Conservation (phyloP, 2,797 vertebrate species). For the Amphiprion clarkii region DNA sequence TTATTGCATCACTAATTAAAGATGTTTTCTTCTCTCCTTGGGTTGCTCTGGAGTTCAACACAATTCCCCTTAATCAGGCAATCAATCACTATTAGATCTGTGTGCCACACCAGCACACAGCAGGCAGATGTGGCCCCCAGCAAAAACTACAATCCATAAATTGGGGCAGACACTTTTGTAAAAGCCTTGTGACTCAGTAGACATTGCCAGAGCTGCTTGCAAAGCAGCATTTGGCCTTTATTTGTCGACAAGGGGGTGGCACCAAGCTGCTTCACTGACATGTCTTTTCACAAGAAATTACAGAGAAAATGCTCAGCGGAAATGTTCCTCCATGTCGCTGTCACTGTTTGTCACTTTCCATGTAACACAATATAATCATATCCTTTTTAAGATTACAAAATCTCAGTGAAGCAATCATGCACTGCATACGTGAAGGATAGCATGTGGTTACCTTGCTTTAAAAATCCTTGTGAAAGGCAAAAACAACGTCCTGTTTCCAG, state of each 20-base stretch:
- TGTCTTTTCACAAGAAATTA: conserved; percentile 69
- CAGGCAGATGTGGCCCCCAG: conserved; percentile 75
- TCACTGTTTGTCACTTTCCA: conserved; percentile 48
- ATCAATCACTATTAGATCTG: conserved; percentile 81
- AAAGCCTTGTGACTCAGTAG: conserved; percentile 62
- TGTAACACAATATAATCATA: conserved; percentile 46
- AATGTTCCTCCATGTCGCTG: conserved; percentile 46
- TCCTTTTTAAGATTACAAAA: conserved; percentile 36
- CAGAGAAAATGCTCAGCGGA: conserved; percentile 49
- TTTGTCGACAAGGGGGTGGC: conserved; percentile 66
- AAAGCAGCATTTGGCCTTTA: conserved; percentile 65
- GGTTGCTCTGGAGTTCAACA: conserved; percentile 75
- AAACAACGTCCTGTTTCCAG: neutral
- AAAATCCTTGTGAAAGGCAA: conserved; percentile 7
- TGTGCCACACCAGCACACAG: conserved; percentile 65
- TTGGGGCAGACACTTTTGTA: conserved; percentile 72
- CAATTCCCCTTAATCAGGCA: conserved; percentile 77
- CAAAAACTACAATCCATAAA: conserved; percentile 71
- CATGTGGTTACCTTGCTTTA: neutral
- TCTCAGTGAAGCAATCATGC: conserved; percentile 23
- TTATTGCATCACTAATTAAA: conserved; percentile 71
- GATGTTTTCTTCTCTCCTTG: conserved; percentile 68
- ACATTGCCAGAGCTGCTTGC: conserved; percentile 57
- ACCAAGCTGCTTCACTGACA: conserved; percentile 71
- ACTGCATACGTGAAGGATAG: conserved; percentile 5